These are phyloP conservation scores for Aphodius granarius DNA, from an alignment of 2,888 invertebrate genomes.

Conservation along the genomic window DNA sequence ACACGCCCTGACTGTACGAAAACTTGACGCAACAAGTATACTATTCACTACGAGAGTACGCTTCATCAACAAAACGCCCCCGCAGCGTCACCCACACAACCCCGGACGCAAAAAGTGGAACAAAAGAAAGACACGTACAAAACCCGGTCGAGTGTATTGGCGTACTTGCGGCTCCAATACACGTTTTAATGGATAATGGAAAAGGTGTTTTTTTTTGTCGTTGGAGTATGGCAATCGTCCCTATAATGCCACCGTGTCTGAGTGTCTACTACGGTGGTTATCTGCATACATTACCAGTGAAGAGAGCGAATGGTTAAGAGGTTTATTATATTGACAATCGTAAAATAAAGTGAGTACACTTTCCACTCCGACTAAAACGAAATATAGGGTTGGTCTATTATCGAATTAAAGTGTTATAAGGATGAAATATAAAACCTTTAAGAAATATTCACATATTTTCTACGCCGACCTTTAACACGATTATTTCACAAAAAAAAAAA, in stretches of 20 bases:
- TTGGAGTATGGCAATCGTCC: neutral
- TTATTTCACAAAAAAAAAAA: too few relatives aligned
- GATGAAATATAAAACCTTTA: too few relatives aligned
- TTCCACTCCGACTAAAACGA: neutral
- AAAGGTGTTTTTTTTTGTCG: neutral
- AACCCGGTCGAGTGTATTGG: neutral
- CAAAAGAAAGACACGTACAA: neutral
- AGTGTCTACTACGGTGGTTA: neutral
- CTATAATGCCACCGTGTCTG: neutral
- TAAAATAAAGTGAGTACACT: neutral
- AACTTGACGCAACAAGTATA: neutral
- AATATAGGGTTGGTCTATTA: neutral
- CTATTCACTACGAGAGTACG: neutral
- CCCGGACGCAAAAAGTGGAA: neutral
- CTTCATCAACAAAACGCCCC: neutral
- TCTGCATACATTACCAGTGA: constrained; percentile 5
- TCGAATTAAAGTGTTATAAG: neutral
- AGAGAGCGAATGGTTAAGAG: neutral
- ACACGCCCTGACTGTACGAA: neutral
- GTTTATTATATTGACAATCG: constrained; percentile 4
- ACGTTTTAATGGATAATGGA: neutral
- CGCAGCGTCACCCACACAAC: neutral
- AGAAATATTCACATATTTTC: too few relatives aligned
- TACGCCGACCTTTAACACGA: too few relatives aligned
- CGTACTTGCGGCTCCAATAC: neutral